Evolutionary conservation across 2,888 invertebrate species (phyloP).

Genomic region (Lithosia quadra): DNA sequence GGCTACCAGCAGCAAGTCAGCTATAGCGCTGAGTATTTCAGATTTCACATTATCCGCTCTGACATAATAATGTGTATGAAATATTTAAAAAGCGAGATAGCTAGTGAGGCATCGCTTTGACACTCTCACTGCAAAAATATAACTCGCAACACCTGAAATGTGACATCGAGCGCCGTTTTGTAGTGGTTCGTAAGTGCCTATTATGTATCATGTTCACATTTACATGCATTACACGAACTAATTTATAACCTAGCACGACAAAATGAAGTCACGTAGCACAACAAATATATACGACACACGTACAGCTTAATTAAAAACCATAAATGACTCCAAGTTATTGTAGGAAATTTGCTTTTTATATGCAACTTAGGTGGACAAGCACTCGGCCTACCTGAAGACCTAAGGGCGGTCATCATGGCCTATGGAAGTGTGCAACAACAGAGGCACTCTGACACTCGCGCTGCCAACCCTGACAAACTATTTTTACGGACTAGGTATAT

Average conservation of each 20-base stretch:
- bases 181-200: background rate
- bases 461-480: too few species aligned
- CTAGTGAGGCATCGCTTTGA: background rate
- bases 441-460: too few species aligned
- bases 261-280: background rate
- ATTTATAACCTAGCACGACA: background rate
- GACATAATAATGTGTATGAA: too few species aligned
- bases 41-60: too few species aligned
- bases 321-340: conserved; percentile 4
- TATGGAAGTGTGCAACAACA: too few species aligned
- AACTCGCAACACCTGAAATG: background rate
- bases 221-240: conserved; percentile 5
- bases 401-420: too few species aligned
- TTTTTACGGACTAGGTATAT: too few species aligned
- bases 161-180: background rate
- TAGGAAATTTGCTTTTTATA: too few species aligned
- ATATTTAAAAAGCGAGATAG: background rate
- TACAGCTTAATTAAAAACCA: conserved; percentile 24
- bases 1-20: too few species aligned
- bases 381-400: too few species aligned
- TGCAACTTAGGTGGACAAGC: too few species aligned
- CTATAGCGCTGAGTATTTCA: too few species aligned
- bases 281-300: background rate
- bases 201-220: background rate
- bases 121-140: background rate